Evolutionary conservation across 2,797 vertebrate species (phyloP).

Genomic region (Semaprochilodus insignis): DNA sequence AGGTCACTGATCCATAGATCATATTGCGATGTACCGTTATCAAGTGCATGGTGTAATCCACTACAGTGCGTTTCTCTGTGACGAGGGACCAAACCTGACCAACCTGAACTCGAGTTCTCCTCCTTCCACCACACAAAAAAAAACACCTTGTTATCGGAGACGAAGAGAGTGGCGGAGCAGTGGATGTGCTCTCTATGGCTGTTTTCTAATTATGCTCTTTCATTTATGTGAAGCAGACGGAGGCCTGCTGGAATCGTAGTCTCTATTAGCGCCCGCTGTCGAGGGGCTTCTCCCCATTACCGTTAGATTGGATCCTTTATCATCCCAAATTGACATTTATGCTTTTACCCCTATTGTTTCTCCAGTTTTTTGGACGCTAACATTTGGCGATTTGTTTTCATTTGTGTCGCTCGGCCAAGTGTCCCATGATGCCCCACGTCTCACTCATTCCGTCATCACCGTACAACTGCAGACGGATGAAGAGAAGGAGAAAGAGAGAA

Average conservation of each 20-base stretch:
- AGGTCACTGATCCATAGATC: neutral
- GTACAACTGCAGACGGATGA: constrained; percentile 14
- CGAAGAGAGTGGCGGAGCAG: constrained; percentile 38
- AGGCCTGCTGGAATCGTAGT: constrained; percentile 69
- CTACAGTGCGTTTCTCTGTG: neutral
- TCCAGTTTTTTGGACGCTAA: constrained; percentile 75
- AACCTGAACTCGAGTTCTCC: neutral
- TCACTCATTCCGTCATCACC: constrained; percentile 70
- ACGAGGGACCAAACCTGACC: neutral
- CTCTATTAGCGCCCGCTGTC: constrained; percentile 84
- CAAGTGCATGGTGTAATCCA: neutral
- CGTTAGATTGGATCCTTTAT: constrained; percentile 88
- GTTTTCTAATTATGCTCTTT: constrained; percentile 79
- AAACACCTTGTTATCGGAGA: constrained; percentile 58
- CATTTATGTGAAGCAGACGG: constrained; percentile 61
- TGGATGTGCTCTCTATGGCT: constrained; percentile 68
- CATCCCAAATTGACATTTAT: constrained; percentile 91
- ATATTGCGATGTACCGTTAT: too few relatives aligned
- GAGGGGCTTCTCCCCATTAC: constrained; percentile 84
- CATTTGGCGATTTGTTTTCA: constrained; percentile 86
- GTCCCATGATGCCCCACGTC: constrained; percentile 73
- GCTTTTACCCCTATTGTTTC: constrained; percentile 88
- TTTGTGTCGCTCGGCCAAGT: constrained; percentile 81
- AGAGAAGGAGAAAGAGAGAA: neutral
- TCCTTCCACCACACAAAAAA: neutral